phyloP scores from a whole-genome alignment of 2,113 vertebrate genomes.

The Elaphurus davidianus region DNA sequence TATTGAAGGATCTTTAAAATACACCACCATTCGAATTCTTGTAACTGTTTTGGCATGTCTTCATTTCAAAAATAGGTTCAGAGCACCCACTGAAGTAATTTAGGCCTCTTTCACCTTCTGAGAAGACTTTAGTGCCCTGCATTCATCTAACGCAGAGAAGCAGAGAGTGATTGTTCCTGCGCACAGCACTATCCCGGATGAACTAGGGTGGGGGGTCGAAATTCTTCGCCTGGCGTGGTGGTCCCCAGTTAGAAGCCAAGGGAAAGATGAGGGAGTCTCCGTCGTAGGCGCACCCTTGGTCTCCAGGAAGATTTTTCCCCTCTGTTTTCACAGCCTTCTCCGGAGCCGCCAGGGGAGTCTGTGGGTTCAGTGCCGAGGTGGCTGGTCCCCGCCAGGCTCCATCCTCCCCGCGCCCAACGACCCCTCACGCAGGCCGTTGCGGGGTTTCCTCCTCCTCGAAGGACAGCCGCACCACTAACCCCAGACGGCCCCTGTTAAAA shows the following conservation, averaged over 20 bases:
- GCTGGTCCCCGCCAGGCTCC: neutral
- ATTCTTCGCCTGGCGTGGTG: neutral
- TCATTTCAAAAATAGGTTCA: neutral
- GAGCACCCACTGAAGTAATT: neutral
- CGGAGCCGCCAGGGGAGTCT: neutral
- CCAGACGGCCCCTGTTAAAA: neutral
- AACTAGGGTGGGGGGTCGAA: neutral
- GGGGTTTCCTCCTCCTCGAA: neutral
- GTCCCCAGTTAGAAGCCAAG: neutral
- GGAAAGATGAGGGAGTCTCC: neutral
- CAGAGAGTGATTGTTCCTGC: neutral
- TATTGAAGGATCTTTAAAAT: neutral
- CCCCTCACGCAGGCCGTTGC: accelerated
- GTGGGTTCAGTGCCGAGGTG: accelerated
- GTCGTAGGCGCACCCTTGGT: neutral
- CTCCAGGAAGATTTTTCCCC: neutral
- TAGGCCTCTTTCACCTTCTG: neutral
- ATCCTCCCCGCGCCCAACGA: accelerated
- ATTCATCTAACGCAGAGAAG: neutral
- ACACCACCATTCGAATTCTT: neutral
- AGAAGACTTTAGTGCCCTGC: neutral
- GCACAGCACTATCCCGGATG: accelerated
- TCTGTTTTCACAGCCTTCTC: neutral
- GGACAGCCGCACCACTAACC: neutral
- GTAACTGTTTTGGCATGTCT: neutral